Conservation (phyloP, 2,888 invertebrate genomes). For the Mythimna ferrago region DNA sequence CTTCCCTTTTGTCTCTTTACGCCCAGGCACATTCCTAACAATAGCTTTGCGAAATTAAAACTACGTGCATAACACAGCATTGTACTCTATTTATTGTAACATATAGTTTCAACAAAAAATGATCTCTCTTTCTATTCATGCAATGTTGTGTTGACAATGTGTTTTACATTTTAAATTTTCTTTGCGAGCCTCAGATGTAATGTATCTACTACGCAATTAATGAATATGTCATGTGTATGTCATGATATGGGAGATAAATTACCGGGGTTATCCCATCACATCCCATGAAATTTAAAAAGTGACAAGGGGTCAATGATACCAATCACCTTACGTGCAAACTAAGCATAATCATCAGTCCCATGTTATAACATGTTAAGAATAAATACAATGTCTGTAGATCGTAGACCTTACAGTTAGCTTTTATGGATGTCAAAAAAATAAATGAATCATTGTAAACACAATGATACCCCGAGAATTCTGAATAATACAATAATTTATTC, state of each 20-base stretch:
- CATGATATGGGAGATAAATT: background rate
- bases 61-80: slow-evolving; percentile 68
- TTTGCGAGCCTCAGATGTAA: background rate
- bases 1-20: slow-evolving; percentile 70
- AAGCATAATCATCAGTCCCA: background rate
- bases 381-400: background rate
- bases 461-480: slow-evolving; percentile 5
- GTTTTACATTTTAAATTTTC: slow-evolving; percentile 16
- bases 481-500: slow-evolving; percentile 12
- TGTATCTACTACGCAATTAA: slow-evolving; percentile 12
- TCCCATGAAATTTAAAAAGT: slow-evolving; percentile 8
- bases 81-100: slow-evolving; percentile 54
- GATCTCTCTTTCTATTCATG: slow-evolving; percentile 24
- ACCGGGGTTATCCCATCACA: background rate
- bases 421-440: background rate
- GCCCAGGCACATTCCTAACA: slow-evolving; percentile 80
- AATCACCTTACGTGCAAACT: background rate
- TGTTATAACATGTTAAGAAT: slow-evolving; percentile 2
- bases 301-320: background rate
- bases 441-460: background rate
- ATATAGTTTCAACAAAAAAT: slow-evolving; percentile 37
- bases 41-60: slow-evolving; percentile 84
- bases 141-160: slow-evolving; percentile 21
- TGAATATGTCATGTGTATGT: background rate
- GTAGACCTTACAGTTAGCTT: slow-evolving; percentile 4